Percentiles rank a stretch among this genome's conserved stretches.
Evolutionary conservation across 2,888 invertebrate species (phyloP).

Genomic region (Plusia festucae): DNA sequence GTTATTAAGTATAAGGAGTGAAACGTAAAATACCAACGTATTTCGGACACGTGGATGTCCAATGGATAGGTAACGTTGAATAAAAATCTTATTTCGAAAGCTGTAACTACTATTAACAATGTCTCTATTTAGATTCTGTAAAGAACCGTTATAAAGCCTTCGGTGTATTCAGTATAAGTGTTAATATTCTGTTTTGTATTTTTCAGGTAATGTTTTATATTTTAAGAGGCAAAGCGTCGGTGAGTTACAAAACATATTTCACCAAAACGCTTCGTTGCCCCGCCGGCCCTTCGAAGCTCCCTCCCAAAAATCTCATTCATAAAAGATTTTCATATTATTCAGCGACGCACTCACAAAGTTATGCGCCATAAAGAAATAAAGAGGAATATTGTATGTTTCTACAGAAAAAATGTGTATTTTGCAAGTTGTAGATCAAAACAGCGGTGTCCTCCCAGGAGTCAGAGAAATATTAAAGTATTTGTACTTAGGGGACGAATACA

Average conservation of each 20-base stretch:
- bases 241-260: slow-evolving; percentile 68
- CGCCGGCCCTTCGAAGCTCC: slow-evolving; percentile 55
- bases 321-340: slow-evolving; percentile 76
- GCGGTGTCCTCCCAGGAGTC: slow-evolving; percentile 75
- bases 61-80: too few species aligned
- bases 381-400: slow-evolving; percentile 73
- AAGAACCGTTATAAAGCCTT: too few species aligned
- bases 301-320: slow-evolving; percentile 71
- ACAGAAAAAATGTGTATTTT: slow-evolving; percentile 76
- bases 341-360: slow-evolving; percentile 77
- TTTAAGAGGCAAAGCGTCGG: slow-evolving; percentile 59
- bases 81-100: not conserved
- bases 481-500: slow-evolving; percentile 76
- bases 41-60: too few species aligned
- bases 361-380: slow-evolving; percentile 71
- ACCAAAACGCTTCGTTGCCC: slow-evolving; percentile 56
- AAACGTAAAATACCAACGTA: too few species aligned
- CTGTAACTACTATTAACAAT: not conserved
- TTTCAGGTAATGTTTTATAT: slow-evolving; percentile 79
- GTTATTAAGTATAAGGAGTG: too few species aligned
- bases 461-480: slow-evolving; percentile 84
- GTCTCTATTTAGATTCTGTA: too few species aligned
- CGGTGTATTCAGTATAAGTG: slow-evolving; percentile 6
- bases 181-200: slow-evolving; percentile 61
- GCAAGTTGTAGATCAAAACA: slow-evolving; percentile 83